A percentile compares a stretch with the other conserved stretches of the same genome.
phyloP scores from a whole-genome alignment of 2,888 invertebrate species.

The Ernsta delagoae region DNA sequence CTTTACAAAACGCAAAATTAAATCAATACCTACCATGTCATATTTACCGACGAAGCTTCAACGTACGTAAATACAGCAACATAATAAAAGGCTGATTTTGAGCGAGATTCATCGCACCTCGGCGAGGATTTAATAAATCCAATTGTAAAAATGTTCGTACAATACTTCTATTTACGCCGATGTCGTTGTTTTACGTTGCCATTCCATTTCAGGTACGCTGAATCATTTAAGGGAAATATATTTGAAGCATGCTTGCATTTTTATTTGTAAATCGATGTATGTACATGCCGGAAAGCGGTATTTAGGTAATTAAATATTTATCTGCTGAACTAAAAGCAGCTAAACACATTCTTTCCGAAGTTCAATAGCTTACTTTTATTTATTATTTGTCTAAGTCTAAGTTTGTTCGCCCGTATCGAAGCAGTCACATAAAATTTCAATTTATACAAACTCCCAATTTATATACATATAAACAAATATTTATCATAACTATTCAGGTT shows the following conservation, averaged over 20 bases:
- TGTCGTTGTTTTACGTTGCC: conserved; percentile 19
- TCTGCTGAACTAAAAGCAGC: conserved; percentile 5
- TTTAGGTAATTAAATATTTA: conserved; percentile 2
- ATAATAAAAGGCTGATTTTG: conserved; percentile 36
- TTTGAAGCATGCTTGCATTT: conserved; percentile 11
- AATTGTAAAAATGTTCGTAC: conserved; percentile 36
- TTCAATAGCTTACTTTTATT: neutral
- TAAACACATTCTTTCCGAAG: neutral
- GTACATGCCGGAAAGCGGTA: neutral
- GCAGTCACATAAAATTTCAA: too few relatives aligned
- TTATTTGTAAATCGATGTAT: conserved; percentile 5
- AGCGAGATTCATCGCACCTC: conserved; percentile 36
- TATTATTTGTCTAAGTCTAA: neutral
- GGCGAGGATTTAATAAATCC: conserved; percentile 37
- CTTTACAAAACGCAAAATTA: neutral
- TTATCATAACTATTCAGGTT: neutral
- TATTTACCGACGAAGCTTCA: conserved; percentile 11
- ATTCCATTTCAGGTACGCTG: conserved; percentile 27
- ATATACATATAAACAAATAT: neutral
- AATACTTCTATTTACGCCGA: conserved; percentile 35
- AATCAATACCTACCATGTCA: neutral
- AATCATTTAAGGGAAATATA: conserved; percentile 27
- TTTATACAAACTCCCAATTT: too few relatives aligned
- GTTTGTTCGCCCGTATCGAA: too few relatives aligned
- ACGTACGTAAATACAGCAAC: conserved; percentile 33